Conservation (phyloP, 2,888 invertebrate genomes). For the Glaucopsyche alexis region DNA sequence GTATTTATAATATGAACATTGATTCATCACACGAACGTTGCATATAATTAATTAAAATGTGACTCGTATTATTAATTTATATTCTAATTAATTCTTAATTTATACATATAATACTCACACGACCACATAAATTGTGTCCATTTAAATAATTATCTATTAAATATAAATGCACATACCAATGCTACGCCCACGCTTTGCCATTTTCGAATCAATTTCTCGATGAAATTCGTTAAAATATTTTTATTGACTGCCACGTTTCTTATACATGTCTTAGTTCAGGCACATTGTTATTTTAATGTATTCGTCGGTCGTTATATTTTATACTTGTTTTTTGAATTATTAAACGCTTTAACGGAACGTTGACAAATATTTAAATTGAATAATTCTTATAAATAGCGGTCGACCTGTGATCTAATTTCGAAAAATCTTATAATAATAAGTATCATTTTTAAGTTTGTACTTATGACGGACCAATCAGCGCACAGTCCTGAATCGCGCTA, state of each 20-base stretch:
- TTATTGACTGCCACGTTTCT: conserved; percentile 15
- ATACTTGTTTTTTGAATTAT: conserved; percentile 1
- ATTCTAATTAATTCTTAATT: conserved; percentile 20
- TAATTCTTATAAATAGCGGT: not conserved
- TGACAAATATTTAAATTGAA: not conserved
- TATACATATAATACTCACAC: conserved; percentile 11
- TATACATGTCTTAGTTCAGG: conserved; percentile 20
- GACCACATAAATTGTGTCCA: conserved; percentile 14
- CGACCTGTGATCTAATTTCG: too few relatives aligned
- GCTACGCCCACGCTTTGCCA: conserved; percentile 18
- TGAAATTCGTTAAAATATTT: conserved; percentile 18
- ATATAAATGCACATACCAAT: conserved; percentile 25
- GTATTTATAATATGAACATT: not conserved
- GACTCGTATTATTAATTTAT: not conserved
- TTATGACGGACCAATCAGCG: too few relatives aligned
- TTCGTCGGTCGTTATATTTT: conserved; percentile 6
- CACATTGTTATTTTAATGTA: conserved; percentile 23
- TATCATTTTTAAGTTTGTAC: too few relatives aligned
- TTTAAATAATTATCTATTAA: conserved; percentile 23
- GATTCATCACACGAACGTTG: conserved; percentile 10
- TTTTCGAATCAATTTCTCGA: conserved; percentile 19
- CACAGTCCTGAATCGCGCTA: too few relatives aligned
- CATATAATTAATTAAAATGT: conserved; percentile 10
- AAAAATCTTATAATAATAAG: too few relatives aligned
- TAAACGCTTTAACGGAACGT: conserved; percentile 1